Evolutionary conservation across 2,797 vertebrate genomes (phyloP).

Genomic region (Phyllotis vaccarum): DNA sequence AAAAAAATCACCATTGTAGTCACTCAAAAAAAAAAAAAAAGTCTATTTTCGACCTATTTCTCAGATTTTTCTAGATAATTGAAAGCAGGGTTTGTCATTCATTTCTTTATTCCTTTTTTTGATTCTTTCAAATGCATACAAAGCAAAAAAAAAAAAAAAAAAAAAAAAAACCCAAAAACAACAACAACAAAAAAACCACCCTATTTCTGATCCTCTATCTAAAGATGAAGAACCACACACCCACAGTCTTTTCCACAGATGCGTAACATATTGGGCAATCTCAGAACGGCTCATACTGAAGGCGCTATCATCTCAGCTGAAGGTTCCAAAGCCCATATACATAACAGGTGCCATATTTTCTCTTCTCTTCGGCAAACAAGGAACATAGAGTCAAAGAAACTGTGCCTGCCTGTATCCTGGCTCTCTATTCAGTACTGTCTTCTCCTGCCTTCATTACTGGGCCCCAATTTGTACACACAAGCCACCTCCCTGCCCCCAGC

Average conservation of each 20-base stretch:
- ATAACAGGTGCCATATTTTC: background rate
- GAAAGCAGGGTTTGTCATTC: background rate
- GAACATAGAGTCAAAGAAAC: slow-evolving; percentile 37
- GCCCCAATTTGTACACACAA: slow-evolving; percentile 8
- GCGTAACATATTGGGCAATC: slow-evolving; percentile 38
- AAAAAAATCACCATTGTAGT: background rate
- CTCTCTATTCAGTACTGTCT: background rate
- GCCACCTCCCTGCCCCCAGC: slow-evolving; percentile 53
- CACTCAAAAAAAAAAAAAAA: slow-evolving; percentile 33
- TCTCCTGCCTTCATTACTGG: background rate
- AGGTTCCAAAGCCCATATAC: slow-evolving; percentile 62
- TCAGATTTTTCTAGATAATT: background rate
- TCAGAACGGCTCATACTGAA: slow-evolving; percentile 64
- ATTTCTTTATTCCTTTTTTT: background rate
- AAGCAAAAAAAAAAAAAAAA: slow-evolving; percentile 50
- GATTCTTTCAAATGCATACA: background rate
- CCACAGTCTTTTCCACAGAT: background rate
- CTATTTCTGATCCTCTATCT: background rate
- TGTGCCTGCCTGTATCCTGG: background rate
- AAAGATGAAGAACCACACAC: slow-evolving; percentile 40
- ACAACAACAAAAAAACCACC: no score
- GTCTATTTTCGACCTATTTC: background rate
- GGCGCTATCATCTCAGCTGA: slow-evolving; percentile 41
- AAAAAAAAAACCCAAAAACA: no score
- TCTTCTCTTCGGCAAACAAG: background rate